phyloP scores from a whole-genome alignment of 2,113 vertebrate species.

The Nothocercus julius region DNA sequence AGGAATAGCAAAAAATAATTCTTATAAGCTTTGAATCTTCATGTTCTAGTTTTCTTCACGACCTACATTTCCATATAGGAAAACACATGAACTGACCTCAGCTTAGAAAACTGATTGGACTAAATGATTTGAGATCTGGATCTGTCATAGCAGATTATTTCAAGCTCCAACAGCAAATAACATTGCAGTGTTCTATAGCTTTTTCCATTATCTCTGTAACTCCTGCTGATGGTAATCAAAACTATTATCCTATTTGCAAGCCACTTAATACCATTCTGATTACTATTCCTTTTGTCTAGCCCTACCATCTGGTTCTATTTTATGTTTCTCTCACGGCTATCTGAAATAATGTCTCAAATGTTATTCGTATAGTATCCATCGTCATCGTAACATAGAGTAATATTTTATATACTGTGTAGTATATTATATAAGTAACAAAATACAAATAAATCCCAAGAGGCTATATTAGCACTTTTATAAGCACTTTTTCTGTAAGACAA shows the following conservation, averaged over 20 bases:
- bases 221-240: conserved; percentile 23
- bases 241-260: conserved; percentile 22
- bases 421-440: background rate
- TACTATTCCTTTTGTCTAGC: background rate
- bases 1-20: background rate
- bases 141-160: conserved; percentile 22
- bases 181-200: background rate
- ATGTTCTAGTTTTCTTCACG: background rate
- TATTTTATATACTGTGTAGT: background rate
- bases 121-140: background rate
- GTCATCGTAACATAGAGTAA: background rate
- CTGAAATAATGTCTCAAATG: background rate
- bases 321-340: background rate
- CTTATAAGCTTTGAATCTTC: background rate
- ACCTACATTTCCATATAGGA: background rate
- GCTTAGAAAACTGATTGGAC: background rate
- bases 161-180: background rate
- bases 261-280: background rate
- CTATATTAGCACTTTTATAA: background rate
- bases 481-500: background rate
- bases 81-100: background rate
- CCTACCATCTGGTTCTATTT: background rate
- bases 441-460: background rate
- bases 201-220: conserved; percentile 1
- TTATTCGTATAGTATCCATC: background rate